A percentile compares a stretch with the other conserved stretches of the same genome.
phyloP scores from a whole-genome alignment of 1,140 invertebrate genomes.

The Drosophila auraria region DNA sequence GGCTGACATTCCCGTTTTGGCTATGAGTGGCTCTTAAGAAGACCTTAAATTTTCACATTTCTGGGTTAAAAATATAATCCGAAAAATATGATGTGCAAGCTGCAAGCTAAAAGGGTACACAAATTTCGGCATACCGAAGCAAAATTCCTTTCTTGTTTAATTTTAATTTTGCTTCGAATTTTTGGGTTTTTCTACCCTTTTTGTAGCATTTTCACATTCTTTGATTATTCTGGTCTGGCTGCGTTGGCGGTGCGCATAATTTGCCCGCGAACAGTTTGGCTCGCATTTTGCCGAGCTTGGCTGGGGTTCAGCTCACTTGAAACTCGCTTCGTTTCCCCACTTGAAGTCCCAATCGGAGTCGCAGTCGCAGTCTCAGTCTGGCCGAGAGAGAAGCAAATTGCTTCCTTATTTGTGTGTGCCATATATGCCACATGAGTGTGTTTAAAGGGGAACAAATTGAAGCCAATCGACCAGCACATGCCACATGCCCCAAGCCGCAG shows the following conservation, averaged over 20 bases:
- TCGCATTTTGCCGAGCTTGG: conserved; percentile 15
- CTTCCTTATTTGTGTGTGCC: conserved; percentile 68
- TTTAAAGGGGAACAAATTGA: conserved; percentile 38
- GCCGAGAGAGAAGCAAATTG: conserved; percentile 61
- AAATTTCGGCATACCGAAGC: background rate
- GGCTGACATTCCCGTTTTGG: too few relatives aligned
- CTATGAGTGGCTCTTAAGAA: too few relatives aligned
- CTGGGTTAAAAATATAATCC: too few relatives aligned
- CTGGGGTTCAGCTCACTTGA: conserved; percentile 3
- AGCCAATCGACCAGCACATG: conserved; percentile 21
- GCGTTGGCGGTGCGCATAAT: conserved; percentile 59
- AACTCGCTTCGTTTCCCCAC: conserved; percentile 54
- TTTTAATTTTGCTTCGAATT: conserved; percentile 10
- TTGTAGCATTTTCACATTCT: conserved; percentile 1
- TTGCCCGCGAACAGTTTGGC: conserved; percentile 47
- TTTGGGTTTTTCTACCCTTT: conserved; percentile 17
- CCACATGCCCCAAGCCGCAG: conserved; percentile 6
- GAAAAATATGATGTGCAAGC: too few relatives aligned
- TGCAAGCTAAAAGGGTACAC: background rate
- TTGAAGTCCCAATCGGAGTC: conserved; percentile 15
- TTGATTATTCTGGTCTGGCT: conserved; percentile 27
- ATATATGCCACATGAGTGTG: conserved; percentile 33
- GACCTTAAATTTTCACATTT: too few relatives aligned
- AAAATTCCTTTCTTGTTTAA: background rate
- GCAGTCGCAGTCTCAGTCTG: background rate